Evolutionary conservation across 2,797 vertebrate species (phyloP), one percentile per base, ranked within the genome.

Genomic region (Falco rusticolus): DNA sequence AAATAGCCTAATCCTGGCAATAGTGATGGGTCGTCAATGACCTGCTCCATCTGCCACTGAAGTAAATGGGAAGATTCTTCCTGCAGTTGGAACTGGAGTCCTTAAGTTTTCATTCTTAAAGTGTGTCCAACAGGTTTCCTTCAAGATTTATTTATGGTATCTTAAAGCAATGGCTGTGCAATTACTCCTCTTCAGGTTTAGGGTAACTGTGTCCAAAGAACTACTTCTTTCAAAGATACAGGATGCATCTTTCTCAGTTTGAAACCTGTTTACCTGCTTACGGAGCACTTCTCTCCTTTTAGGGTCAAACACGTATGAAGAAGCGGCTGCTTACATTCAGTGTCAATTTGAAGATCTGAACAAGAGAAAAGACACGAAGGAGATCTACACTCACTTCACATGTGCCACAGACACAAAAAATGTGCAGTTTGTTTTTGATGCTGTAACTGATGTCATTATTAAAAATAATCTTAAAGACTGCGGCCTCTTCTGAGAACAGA

Each of bases 381-480:
- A 99, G 98, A 99, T 99, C 84, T 99, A 99, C 98, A 99, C 99
- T 94, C 99, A 99, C 97, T 99, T 99, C 98, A 99, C 99, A 18
- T 99, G 99, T 98, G 99, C 99, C 97, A 99, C 99, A 41, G 99
- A 99, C 97, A 99, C 99, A 90, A 99, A 99, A 98, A 99, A 99
- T 77, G 99, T 99, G 98, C 99, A 99, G 98, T 99, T 99, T 91
- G 99, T 99, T 79, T 99, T 99, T 13, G 99, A 99, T 97, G 99
- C 99, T 17, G 99, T 99, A 97, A 99, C 99, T 86, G 99, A 99
- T 91, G 99, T 99, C 97, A 99, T 99, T 98, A 99, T 99, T 98
- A 99, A 99, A 98, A 99, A 99, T 98, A 99, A 99, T 98, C 99
- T 99, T 96, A 99, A 99, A 98, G 99, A 99, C 98, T 99, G 99